These are phyloP conservation scores for Actinemys pallida DNA, from an alignment of 2,113 vertebrate genomes.

Conservation along the genomic window DNA sequence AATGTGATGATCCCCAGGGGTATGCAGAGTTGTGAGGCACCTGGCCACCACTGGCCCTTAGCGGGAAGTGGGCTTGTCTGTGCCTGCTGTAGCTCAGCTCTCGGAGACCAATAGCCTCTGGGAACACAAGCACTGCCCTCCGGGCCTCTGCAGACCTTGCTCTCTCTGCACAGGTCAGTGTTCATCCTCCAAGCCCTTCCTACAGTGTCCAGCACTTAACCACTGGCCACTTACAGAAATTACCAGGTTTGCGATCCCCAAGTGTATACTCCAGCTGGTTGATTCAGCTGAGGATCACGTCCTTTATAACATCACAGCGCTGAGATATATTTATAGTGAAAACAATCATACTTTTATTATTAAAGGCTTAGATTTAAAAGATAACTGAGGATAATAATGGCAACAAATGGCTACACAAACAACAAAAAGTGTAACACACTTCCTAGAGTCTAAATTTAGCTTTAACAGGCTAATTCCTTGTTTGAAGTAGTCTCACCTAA, in stretches of 20 bases:
- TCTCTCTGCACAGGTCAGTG: background rate
- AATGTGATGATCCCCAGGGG: background rate
- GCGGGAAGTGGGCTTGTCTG: background rate
- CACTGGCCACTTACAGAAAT: background rate
- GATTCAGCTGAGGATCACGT: background rate
- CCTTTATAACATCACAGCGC: background rate
- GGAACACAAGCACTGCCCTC: background rate
- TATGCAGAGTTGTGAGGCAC: background rate
- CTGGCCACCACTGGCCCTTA: background rate
- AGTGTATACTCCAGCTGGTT: background rate
- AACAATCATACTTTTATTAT: background rate
- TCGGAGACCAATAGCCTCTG: background rate
- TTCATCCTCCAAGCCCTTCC: background rate
- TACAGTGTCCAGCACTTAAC: background rate
- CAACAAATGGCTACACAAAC: background rate
- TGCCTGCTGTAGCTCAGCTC: background rate
- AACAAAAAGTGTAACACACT: background rate
- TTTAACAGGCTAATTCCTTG: background rate
- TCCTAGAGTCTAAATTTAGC: background rate
- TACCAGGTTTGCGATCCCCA: background rate
- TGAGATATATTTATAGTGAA: background rate
- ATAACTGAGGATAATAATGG: background rate
- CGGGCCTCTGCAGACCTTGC: background rate
- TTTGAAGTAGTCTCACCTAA: too few relatives aligned
- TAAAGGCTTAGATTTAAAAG: background rate